These are phyloP conservation scores for Bembecia ichneumoniformis DNA, from an alignment of 2,888 invertebrate species.

Conservation along the genomic window DNA sequence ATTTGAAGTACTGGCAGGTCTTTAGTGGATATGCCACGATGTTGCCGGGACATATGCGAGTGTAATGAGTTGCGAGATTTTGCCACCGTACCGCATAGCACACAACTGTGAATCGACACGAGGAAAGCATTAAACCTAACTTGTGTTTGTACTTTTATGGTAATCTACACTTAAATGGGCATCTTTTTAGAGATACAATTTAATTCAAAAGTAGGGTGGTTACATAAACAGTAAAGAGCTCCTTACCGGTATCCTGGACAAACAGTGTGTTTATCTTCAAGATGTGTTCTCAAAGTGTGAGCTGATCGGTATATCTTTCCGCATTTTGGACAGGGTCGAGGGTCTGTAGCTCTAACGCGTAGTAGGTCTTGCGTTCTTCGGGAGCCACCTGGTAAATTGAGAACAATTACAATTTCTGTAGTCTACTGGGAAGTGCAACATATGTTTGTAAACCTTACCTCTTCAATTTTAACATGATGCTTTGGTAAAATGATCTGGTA, in stretches of 20 bases:
- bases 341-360: conserved; percentile 92
- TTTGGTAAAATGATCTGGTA: too few relatives aligned
- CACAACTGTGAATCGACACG: conserved; percentile 72
- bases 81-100: conserved; percentile 92
- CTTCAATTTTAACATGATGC: too few relatives aligned
- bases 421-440: too few relatives aligned
- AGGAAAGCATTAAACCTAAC: too few relatives aligned
- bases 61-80: conserved; percentile 93
- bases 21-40: conserved; percentile 93
- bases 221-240: conserved; percentile 34
- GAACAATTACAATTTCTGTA: background rate
- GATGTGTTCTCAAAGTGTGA: conserved; percentile 90
- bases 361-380: conserved; percentile 87
- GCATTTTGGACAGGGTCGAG: conserved; percentile 92
- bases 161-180: too few relatives aligned
- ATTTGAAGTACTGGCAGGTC: conserved; percentile 92
- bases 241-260: conserved; percentile 85
- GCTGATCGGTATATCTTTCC: conserved; percentile 94
- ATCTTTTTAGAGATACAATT: too few relatives aligned
- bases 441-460: too few relatives aligned
- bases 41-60: conserved; percentile 95
- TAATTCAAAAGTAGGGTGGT: too few relatives aligned
- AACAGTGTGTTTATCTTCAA: conserved; percentile 94
- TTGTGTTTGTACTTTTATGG: background rate
- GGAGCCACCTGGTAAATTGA: conserved; percentile 66